Evolutionary conservation across 1,140 invertebrate species (phyloP), one percentile per base, ranked within the genome.

Genomic region (Holotrichia oblita): DNA sequence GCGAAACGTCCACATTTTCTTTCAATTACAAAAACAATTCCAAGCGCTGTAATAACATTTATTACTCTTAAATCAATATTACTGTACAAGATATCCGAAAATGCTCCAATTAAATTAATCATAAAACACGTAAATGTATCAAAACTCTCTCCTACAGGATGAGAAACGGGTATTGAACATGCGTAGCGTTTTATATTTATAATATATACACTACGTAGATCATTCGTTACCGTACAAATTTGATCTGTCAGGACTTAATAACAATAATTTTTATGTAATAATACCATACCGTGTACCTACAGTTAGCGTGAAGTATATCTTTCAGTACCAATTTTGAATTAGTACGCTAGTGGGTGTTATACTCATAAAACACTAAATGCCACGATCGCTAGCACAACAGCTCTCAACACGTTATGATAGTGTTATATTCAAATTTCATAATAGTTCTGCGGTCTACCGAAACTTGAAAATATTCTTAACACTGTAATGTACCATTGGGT

Each of bases 161-260:
- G 22, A 69, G 0, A 27, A 69, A 69, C 27, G 22, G 0, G 61
- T 22, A 20, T 12, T 0, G 10, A 69, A 34, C 61, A 69, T 22
- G 12, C 61, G 4, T 22, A 69, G 22, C 20, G 22, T 34, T 22
- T 27, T 27, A 27, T 69, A 69, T 64, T 9, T 17, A 64, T 9
- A 17, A 34, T 34, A 64, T n/a, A 64, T 0, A n/a, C 24, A 27
- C 61, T 0, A 69, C 61, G 22, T 69, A 69, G 61, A 69, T 69
- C 20, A 69, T 69, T 69, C 48, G 14, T n/a, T 55, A 55, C n/a
- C 48, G 48, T 55, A n/a, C 61, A 69, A 69, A 9, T 69, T 69
- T 69, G 24, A 69, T 69, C 61, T 69, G 61, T 69, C 61, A 69
- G 61, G n/a, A 17, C 27, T 22, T 69, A 69, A 69, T 69, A 69